Base-by-base conservation (phyloP, 2,888 invertebrate species). In the Acronicta alni region DNA sequence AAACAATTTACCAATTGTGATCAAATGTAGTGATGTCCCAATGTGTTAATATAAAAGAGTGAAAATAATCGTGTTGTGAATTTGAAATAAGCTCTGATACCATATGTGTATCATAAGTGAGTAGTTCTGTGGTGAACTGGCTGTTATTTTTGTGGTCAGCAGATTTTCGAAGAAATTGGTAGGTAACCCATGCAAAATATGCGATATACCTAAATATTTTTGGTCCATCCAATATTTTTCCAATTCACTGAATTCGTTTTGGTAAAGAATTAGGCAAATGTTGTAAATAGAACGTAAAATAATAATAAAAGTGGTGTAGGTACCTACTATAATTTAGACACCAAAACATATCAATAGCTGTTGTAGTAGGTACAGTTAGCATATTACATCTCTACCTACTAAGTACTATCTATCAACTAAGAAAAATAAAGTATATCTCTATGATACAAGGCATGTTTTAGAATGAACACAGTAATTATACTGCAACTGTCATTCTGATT, bases 81-180 rank as follows among this genome's bases (percentile, higher is more conserved):
- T 53, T 46, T 45, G 18, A 30, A 43, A 52, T 45, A 20, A 47
- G 37, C 44, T 48, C 41, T 38, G 12, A 57, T 44, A 52, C 52
- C 73, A 35, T 73, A 62, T 68, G 59, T 56, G 58, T 42, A 42
- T 42, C 41, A 20, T 23, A 39, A 73, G 73, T 77, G 46, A 77
- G 74, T 72, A 65, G 16, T 32, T 48, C 38, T 41, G 15, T 43
- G 32, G 0, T 42, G 0, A 15, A n/a, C 14, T 0, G n/a, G 6
- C 35, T 30, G 32, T 18, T 17, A 30, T 14, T 14, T 53, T 7
- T 17, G 12, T 42, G 8, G n/a, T 23, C 37, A 5, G 17, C 9
- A 14, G 6, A 26, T 30, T 44, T 48, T 15, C 2, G 5, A 17
- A 9, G 37, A 20, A 12, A 41, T 18, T 16, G 12, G 20, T n/a